Base-by-base conservation (phyloP, 2,888 invertebrate genomes). In the Cylindroiulus punctatus region DNA sequence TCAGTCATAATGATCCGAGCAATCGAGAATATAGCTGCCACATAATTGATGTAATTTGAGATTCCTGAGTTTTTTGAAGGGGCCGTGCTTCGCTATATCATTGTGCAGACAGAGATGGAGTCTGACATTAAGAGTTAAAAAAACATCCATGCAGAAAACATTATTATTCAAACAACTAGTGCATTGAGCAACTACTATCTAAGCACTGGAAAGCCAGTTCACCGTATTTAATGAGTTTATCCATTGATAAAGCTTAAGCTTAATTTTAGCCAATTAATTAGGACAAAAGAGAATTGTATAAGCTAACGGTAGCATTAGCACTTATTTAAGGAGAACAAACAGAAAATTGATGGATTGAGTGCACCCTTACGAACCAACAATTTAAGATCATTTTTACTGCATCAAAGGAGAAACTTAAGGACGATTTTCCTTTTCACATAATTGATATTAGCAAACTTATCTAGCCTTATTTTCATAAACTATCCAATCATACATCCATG, bases 1-100 rank as follows among this genome's bases (percentile, higher is more conserved):
- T 57, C 57, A 57, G n/a, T 19, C 57, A 57, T 57, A 57, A 57
- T 57, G 57, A 57, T n/a, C 3, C n/a, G 57, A n/a, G 57, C 57
- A 57, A 57, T 57, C n/a, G 57, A 57, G 57, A n/a, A 57, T 57
- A 57, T 57, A 19, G 57, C 57, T 8, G 57, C 57, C 19, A 57
- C 57, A 57, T 57, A 57, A n/a, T 57, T 57, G 57, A 57, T 57
- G 57, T n/a, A 57, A 57, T 57, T 57, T 57, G 57, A 57, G 57
- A 57, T 57, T 57, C 57, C 57, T 57, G 57, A n/a, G 57, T 19
- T 57, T 57, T 57, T 44, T 44, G 5, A 44, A 44, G 44, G 44
- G 44, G 44, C 3, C 44, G 17, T 44, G 17, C 44, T 44, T 44
- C 12, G 12, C 44, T 12, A 44, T 57, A 19, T n/a, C n/a, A 57